Evolutionary conservation across 2,888 invertebrate species (phyloP).

Genomic region (Gandaritis pyraliata): DNA sequence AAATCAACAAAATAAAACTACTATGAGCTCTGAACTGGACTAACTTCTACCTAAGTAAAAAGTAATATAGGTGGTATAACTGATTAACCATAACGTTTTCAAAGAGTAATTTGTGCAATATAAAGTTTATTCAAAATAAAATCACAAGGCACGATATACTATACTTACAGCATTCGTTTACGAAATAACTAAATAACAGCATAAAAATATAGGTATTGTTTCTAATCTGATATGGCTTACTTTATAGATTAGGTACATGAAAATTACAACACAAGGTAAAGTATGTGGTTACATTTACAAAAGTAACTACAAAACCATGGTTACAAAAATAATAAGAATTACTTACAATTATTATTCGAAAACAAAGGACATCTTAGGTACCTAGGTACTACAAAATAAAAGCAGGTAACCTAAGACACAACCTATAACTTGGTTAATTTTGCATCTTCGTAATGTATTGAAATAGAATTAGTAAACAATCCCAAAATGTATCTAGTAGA

Average conservation of each 20-base stretch:
- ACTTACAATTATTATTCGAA: constrained; percentile 22
- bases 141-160: constrained; percentile 26
- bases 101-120: constrained; percentile 16
- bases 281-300: constrained; percentile 21
- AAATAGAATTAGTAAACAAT: too few species aligned
- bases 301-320: constrained; percentile 9
- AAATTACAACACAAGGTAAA: constrained; percentile 11
- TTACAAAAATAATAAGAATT: constrained; percentile 2
- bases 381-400: constrained; percentile 3
- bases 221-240: constrained; percentile 3
- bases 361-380: constrained; percentile 23
- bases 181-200: constrained; percentile 24
- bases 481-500: too few species aligned
- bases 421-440: neutral
- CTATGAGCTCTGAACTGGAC: too few species aligned
- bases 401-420: neutral
- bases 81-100: neutral
- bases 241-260: constrained; percentile 17
- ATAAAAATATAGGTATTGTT: constrained; percentile 13
- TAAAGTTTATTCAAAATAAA: constrained; percentile 41
- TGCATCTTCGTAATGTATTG: neutral
- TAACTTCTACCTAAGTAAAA: too few species aligned
- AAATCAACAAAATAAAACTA: too few species aligned
- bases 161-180: constrained; percentile 18
- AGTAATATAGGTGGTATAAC: too few species aligned